Evolutionary conservation across 1,140 invertebrate species (phyloP).

Genomic region (Polyergus mexicanus): DNA sequence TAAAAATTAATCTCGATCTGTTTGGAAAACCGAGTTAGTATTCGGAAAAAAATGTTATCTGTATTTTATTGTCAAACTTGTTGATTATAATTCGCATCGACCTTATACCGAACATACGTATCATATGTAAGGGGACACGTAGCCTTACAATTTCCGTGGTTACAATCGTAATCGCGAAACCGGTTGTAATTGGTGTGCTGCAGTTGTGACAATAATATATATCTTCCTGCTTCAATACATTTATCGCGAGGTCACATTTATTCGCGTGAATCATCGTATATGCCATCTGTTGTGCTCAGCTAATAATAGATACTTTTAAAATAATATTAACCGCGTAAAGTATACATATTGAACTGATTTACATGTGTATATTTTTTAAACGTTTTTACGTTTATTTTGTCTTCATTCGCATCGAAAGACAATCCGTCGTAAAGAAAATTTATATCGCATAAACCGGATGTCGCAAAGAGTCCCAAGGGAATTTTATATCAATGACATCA

Average conservation of each 20-base stretch:
- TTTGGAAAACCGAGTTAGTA: background rate
- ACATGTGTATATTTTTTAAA: background rate
- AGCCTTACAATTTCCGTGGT: constrained; percentile 41
- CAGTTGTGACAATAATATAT: constrained; percentile 44
- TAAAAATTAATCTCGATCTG: background rate
- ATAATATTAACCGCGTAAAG: constrained; percentile 35
- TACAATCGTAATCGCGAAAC: constrained; percentile 26
- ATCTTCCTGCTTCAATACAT: constrained; percentile 60
- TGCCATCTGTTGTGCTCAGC: constrained; percentile 56
- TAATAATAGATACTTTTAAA: constrained; percentile 72
- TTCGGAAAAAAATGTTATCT: background rate
- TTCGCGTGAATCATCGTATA: constrained; percentile 63
- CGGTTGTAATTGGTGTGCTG: constrained; percentile 19
- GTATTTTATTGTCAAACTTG: background rate
- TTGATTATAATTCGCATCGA: background rate
- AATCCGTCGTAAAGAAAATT: constrained; percentile 16
- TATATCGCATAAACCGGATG: constrained; percentile 60
- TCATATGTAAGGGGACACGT: background rate
- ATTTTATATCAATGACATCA: constrained; percentile 37
- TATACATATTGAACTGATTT: background rate
- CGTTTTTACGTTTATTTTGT: background rate
- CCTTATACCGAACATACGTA: background rate
- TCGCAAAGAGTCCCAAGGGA: constrained; percentile 56
- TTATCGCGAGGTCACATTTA: constrained; percentile 67
- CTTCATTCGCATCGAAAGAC: background rate